Base-by-base conservation (phyloP, 2,888 invertebrate genomes). In the Dryobota labecula region DNA sequence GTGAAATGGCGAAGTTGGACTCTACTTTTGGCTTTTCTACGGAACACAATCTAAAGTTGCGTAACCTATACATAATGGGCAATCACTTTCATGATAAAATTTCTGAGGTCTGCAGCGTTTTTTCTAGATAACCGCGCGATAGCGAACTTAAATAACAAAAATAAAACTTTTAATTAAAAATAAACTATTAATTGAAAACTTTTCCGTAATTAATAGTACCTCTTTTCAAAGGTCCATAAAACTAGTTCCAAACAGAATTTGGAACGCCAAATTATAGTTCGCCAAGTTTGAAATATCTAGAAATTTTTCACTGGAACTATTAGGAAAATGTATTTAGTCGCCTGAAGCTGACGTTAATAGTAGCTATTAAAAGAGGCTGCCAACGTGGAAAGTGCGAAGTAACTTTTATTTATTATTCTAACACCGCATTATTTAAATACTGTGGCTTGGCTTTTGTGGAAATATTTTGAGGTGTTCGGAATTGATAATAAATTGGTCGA, bases 301-400 rank as follows among this genome's bases (percentile, higher is more conserved):
- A 45, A 73, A 64, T 65, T 73, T 73, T 70, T 68, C 70, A 77
- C 49, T 11, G 36, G 15, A 80, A 81, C 63, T 81, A 70, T 81
- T 81, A 77, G 58, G 68, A 80, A 79, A 80, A 78, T 80, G 66
- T 62, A 64, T 47, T 71, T 53, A 53, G 65, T 76, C 66, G 64
- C 43, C 81, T 79, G 79, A 45, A 72, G 38, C 43, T 58, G 79
- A 76, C 79, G 57, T 68, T 79, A 76, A 79, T 79, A 65, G 76
- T 76, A 68, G 72, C 79, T 60, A 80, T 80, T 79, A 80, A 68
- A 72, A 67, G 64, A 57, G 64, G 54, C 70, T 72, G 81, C 79
- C 79, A 72, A 54, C 61, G 49, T 38, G 49, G n/a, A 53, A 49
- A 80, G 63, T 63, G 64, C 24, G 43, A 56, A 80, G 60, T 53